Evolutionary conservation across 64 coral and sea anemone species (phyloP).

Genomic region (Hydrozoanthus tunicans): DNA sequence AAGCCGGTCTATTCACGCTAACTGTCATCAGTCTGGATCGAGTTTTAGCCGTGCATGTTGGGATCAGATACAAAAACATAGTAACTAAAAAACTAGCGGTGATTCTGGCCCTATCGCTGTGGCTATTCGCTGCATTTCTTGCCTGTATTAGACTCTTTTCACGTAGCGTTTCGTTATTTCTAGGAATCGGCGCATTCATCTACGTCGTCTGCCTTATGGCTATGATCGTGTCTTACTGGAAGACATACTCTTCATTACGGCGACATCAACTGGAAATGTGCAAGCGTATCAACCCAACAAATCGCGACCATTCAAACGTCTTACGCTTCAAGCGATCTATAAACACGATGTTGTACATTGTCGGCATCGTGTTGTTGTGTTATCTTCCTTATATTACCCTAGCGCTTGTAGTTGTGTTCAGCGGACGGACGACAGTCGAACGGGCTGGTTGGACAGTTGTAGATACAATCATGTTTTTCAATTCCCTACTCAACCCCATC

Average conservation of each 20-base stretch:
- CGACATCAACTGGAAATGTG: conserved; percentile 36
- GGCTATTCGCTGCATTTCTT: conserved; percentile 28
- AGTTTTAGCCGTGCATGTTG: conserved; percentile 25
- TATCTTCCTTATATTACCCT: conserved; percentile 47
- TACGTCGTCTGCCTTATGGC: background rate
- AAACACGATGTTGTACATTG: conserved; percentile 60
- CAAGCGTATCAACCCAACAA: background rate
- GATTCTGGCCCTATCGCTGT: background rate
- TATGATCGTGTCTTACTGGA: conserved; percentile 12
- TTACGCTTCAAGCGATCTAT: conserved; percentile 59
- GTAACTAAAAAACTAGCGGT: conserved; percentile 2
- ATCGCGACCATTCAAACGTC: background rate
- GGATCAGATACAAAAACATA: conserved; percentile 22
- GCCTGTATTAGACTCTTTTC: conserved; percentile 4
- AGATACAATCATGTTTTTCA: conserved; percentile 50
- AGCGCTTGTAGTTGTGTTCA: background rate
- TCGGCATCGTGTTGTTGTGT: conserved; percentile 52
- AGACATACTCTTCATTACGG: conserved; percentile 22
- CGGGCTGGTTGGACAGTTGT: conserved; percentile 50
- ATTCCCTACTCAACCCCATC: conserved; percentile 72
- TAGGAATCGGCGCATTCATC: background rate
- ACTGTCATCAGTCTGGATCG: conserved; percentile 44
- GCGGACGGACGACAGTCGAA: conserved; percentile 31
- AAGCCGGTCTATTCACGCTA: conserved; percentile 14
- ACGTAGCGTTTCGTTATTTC: background rate